Conservation (phyloP, 2,113 vertebrate species). For the Platysteira castanea region DNA sequence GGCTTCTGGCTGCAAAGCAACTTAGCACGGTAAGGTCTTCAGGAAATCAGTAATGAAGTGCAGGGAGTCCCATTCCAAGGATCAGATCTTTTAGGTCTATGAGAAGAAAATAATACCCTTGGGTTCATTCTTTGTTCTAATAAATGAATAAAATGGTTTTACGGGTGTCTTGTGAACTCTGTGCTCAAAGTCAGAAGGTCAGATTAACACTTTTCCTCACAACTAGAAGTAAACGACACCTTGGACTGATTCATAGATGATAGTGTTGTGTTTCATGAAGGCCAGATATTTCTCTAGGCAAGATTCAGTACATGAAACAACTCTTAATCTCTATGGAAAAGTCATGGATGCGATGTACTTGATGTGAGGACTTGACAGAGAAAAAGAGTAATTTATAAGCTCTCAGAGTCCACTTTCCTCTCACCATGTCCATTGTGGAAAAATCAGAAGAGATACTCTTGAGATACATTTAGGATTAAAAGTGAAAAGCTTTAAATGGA, state of each 20-base stretch:
- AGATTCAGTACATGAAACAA: neutral
- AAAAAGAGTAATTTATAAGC: neutral
- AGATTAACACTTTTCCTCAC: neutral
- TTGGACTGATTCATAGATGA: neutral
- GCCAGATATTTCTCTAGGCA: neutral
- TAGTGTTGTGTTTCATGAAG: neutral
- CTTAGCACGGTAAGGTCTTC: neutral
- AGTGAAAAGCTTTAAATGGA: neutral
- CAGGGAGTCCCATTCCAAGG: neutral
- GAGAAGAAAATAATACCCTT: neutral
- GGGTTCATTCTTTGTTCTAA: neutral
- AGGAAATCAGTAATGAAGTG: slow-evolving; percentile 24
- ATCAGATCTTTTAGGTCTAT: neutral
- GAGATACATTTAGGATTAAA: neutral
- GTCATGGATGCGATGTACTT: neutral
- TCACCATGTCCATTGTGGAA: neutral
- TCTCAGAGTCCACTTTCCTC: neutral
- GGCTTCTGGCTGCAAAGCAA: neutral
- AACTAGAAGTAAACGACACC: neutral
- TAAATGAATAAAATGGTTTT: neutral
- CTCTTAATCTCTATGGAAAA: neutral
- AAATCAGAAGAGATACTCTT: neutral
- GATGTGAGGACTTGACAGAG: neutral
- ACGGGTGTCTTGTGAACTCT: neutral
- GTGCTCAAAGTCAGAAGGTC: neutral